phyloP scores from a whole-genome alignment of 2,797 vertebrate genomes.

The Rhynchonycteris naso region DNA sequence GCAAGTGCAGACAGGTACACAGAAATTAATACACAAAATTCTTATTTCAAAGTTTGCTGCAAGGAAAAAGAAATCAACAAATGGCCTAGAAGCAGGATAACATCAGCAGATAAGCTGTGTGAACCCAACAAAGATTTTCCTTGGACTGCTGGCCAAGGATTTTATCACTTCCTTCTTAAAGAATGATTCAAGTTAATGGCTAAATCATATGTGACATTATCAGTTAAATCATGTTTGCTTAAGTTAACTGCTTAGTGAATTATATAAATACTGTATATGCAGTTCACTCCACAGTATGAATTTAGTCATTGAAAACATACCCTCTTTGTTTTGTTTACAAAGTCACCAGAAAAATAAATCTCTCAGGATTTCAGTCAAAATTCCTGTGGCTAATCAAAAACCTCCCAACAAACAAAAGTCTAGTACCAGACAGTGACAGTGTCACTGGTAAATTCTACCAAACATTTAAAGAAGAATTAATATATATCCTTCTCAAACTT shows the following conservation, averaged over 20 bases:
- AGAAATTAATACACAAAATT: neutral
- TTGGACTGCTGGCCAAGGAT: neutral
- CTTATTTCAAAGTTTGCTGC: constrained; percentile 19
- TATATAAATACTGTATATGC: neutral
- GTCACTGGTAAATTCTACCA: neutral
- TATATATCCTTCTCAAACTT: neutral
- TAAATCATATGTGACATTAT: neutral
- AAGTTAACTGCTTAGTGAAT: constrained; percentile 8
- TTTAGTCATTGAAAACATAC: constrained; percentile 25
- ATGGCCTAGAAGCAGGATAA: neutral
- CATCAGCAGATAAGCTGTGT: neutral
- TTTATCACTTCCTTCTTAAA: neutral
- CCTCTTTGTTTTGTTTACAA: constrained; percentile 35
- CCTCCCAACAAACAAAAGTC: neutral
- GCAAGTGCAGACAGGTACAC: neutral
- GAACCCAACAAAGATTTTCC: neutral
- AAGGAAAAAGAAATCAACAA: constrained; percentile 24
- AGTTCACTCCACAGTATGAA: neutral
- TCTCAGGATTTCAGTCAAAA: neutral
- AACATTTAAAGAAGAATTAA: neutral
- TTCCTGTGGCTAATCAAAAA: neutral
- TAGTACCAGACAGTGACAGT: neutral
- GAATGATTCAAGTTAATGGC: neutral
- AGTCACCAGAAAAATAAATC: neutral
- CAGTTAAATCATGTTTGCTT: constrained; percentile 11